Base-by-base conservation (phyloP, 2,797 vertebrate genomes). In the Sciurus vulgaris region DNA sequence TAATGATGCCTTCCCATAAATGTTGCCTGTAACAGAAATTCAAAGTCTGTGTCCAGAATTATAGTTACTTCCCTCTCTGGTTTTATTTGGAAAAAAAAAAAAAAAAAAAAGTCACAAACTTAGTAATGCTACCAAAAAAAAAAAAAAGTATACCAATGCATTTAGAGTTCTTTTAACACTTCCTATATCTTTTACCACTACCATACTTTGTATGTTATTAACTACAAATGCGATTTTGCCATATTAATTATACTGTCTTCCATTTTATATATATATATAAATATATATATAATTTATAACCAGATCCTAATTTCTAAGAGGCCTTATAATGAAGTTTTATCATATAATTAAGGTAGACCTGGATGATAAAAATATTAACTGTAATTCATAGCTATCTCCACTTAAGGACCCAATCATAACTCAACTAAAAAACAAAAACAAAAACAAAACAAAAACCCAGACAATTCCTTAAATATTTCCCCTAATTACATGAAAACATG, bases 401-500 rank as follows among this genome's bases (percentile, higher is more conserved):
- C 63, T 85, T 92, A 82, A 95, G 69, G 44, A 38, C 44, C 47
- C 92, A 35, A 92, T 91, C n/a, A 61, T 69, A 89, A 61, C 17
- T 88, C 20, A 61, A 72, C 59, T 81, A 8, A 18, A n/a, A 67
- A 67, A 38, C 38, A 38, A 38, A 3, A 38, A 38, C 38, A 38
- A 38, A 38, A 38, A 38, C 38, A 38, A 38, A 38, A 38, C 38
- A 78, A 1, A 63, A 74, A 63, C 86, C 44, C 54, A 2, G 28
- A 82, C 26, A 94, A 28, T 70, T 86, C 28, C 65, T 95, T 92
- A 96, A 95, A 63, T 86, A 96, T 85, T 92, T 69, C 88, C 94
- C 95, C 93, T 97, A 96, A 83, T 93, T 82, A 97, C 79, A 97
- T 93, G 95, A 96, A 97, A 97, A 96, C 97, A 98, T 96, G 96